Evolutionary conservation across 2,797 vertebrate species (phyloP).

Genomic region (Cossypha heuglini): DNA sequence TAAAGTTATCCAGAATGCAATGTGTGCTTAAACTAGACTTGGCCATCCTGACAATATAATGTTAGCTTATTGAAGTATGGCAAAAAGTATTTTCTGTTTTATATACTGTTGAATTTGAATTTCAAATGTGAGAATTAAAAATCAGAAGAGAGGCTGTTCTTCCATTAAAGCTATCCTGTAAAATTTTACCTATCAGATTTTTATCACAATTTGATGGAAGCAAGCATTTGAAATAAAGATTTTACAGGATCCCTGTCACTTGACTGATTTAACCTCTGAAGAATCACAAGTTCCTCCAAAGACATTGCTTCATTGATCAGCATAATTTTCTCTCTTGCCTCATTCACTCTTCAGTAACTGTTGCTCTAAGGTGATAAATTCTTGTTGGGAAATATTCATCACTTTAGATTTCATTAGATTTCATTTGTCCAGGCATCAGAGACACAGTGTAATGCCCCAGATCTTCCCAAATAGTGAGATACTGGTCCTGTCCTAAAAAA

Average conservation of each 20-base stretch:
- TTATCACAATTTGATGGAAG: not conserved
- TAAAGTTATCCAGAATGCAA: not conserved
- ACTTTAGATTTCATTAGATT: not conserved
- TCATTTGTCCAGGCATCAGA: not conserved
- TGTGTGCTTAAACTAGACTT: not conserved
- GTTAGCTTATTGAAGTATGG: not conserved
- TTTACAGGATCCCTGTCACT: not conserved
- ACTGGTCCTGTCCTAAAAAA: not conserved
- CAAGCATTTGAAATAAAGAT: not conserved
- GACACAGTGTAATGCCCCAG: not conserved
- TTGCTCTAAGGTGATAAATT: not conserved
- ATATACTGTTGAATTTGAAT: not conserved
- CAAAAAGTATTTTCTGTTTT: not conserved
- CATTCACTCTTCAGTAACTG: not conserved
- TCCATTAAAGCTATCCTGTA: not conserved
- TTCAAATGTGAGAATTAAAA: not conserved
- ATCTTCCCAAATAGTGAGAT: not conserved
- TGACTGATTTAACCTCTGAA: not conserved
- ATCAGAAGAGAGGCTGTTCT: not conserved
- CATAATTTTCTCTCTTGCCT: not conserved
- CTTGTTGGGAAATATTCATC: not conserved
- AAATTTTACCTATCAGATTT: not conserved
- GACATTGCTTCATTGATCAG: not conserved
- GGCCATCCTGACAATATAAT: not conserved
- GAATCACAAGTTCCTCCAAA: not conserved